Conservation (phyloP, 2,888 invertebrate species). For the Drosophila tripunctata region DNA sequence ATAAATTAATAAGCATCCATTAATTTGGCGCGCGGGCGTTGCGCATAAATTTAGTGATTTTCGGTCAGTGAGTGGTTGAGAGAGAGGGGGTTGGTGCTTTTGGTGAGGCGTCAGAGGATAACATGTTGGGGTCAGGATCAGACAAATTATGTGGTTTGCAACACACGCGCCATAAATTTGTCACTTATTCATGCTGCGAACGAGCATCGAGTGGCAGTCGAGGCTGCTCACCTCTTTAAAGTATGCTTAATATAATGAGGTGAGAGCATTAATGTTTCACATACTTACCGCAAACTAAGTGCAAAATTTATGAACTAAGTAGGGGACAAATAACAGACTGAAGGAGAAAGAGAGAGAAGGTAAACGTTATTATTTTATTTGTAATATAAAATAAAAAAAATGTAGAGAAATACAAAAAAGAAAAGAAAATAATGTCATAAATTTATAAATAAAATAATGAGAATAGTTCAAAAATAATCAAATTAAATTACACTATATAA, state of each 20-base stretch:
- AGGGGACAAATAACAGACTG: too few species aligned
- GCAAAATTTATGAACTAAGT: constrained; percentile 19
- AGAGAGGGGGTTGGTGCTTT: neutral
- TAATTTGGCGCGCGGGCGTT: constrained; percentile 76
- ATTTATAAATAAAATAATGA: too few species aligned
- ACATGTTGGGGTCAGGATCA: constrained; percentile 60
- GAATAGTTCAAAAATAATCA: too few species aligned
- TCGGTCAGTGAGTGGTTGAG: constrained; percentile 19
- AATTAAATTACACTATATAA: too few species aligned
- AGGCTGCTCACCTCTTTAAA: constrained; percentile 52
- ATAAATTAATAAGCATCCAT: constrained; percentile 79
- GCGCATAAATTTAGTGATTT: constrained; percentile 73
- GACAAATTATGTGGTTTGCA: constrained; percentile 77
- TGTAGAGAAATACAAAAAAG: too few species aligned
- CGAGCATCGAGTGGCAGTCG: constrained; percentile 4
- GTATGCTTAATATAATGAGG: constrained; percentile 47
- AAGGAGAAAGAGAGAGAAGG: neutral
- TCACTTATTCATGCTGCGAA: constrained; percentile 61
- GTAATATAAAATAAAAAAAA: neutral
- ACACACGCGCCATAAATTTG: constrained; percentile 79
- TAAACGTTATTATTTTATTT: too few species aligned
- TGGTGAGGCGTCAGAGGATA: neutral
- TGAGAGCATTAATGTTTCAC: constrained; percentile 38
- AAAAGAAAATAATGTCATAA: too few species aligned
- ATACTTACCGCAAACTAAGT: constrained; percentile 16